phyloP scores from a whole-genome alignment of 2,888 invertebrate genomes.

The Tachystola acroxantha region DNA sequence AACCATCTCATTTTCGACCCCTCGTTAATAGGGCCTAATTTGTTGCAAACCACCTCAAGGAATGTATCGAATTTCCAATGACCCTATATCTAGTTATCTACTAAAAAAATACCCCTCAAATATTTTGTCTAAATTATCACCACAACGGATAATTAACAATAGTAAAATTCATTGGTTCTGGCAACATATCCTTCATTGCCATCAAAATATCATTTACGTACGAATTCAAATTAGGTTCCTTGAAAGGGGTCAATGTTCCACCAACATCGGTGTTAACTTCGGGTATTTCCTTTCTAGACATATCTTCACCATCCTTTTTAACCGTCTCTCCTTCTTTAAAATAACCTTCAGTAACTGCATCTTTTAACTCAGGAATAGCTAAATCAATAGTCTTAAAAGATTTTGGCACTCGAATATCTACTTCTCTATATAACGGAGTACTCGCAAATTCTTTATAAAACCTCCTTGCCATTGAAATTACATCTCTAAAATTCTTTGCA shows the following conservation, averaged over 20 bases:
- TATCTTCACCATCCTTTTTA: not conserved
- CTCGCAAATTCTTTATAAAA: not conserved
- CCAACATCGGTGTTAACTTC: not conserved
- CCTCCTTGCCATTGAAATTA: not conserved
- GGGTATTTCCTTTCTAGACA: not conserved
- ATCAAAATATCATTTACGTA: slow-evolving; percentile 5
- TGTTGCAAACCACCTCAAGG: too few species aligned
- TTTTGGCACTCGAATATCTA: not conserved
- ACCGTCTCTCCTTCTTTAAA: too few species aligned
- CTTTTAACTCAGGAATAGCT: too few species aligned
- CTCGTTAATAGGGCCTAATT: too few species aligned
- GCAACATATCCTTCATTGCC: slow-evolving; percentile 5
- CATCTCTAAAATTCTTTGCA: not conserved
- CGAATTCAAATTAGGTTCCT: slow-evolving; percentile 1
- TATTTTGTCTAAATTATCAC: too few species aligned
- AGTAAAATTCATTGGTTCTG: slow-evolving; percentile 6
- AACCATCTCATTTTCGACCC: too few species aligned
- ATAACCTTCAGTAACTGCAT: too few species aligned
- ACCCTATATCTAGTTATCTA: too few species aligned
- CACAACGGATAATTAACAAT: slow-evolving; percentile 21
- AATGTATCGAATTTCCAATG: too few species aligned
- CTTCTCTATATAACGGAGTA: not conserved
- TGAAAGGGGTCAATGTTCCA: not conserved
- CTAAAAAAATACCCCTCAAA: too few species aligned
- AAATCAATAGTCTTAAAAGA: too few species aligned